Percentiles rank a stretch among this genome's conserved stretches.
These are phyloP conservation scores for Hyles euphorbiae DNA, from an alignment of 1,140 invertebrate genomes.

Conservation along the genomic window DNA sequence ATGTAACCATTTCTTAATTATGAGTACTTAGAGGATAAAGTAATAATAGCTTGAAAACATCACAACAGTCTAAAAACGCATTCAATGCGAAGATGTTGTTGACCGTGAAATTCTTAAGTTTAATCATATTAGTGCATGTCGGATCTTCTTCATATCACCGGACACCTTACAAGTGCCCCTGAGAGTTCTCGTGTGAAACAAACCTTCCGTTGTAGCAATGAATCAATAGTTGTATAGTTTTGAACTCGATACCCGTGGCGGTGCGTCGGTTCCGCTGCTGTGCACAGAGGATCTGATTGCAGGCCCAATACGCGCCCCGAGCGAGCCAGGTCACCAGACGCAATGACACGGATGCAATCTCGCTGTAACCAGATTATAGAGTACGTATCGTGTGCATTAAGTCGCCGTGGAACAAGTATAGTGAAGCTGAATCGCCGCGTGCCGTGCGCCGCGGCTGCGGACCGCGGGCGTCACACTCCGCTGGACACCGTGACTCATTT, in stretches of 20 bases:
- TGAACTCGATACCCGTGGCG: conserved; percentile 48
- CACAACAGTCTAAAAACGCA: too few species aligned
- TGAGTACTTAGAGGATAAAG: too few species aligned
- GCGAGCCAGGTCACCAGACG: conserved; percentile 25
- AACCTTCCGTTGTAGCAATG: conserved; percentile 12
- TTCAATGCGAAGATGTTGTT: too few species aligned
- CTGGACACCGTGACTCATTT: conserved; percentile 23
- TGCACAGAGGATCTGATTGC: conserved; percentile 42
- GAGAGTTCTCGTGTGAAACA: conserved; percentile 18
- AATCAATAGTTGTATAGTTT: conserved; percentile 11
- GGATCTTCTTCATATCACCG: too few species aligned
- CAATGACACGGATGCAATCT: conserved; percentile 30
- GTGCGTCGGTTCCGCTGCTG: conserved; percentile 32
- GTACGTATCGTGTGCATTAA: conserved; percentile 12
- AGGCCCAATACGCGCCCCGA: conserved; percentile 18
- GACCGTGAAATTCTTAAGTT: too few species aligned
- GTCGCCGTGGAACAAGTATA: conserved; percentile 1
- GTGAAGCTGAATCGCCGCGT: neutral
- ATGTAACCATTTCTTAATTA: too few species aligned
- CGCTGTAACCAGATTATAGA: conserved; percentile 10
- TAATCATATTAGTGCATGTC: too few species aligned
- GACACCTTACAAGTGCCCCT: conserved; percentile 3
- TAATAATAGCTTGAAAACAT: too few species aligned
- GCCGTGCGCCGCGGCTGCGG: neutral
- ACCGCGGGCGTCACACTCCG: conserved; percentile 16